Conservation (phyloP, 2,113 vertebrate genomes). For the Eclectus roratus region DNA sequence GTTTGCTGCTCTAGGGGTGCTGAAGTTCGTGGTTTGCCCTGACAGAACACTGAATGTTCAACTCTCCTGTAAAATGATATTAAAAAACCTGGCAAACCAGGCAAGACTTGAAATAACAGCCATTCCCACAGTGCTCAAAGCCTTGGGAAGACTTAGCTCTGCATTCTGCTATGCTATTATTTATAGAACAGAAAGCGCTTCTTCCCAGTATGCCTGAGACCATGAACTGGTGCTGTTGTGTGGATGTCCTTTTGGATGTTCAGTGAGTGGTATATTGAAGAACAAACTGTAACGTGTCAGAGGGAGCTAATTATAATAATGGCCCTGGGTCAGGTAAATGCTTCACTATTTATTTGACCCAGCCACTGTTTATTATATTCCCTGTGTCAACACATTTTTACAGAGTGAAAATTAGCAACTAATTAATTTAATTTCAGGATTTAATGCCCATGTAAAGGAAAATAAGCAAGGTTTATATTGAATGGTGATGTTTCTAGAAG, state of each 20-base stretch:
- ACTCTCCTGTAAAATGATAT: not conserved
- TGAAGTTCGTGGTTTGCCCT: not conserved
- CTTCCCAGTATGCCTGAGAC: not conserved
- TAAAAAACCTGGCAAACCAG: not conserved
- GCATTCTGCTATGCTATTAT: not conserved
- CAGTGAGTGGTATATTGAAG: not conserved
- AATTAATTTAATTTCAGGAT: constrained; percentile 62
- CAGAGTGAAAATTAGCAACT: constrained; percentile 50
- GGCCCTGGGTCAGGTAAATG: constrained; percentile 21
- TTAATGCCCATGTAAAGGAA: constrained; percentile 9
- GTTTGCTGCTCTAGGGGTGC: not conserved
- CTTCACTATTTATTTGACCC: constrained; percentile 48
- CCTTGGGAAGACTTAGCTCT: not conserved
- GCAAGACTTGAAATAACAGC: not conserved
- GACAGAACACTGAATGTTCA: not conserved
- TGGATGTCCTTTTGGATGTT: not conserved
- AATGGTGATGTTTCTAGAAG: not conserved
- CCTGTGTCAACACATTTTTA: constrained; percentile 44
- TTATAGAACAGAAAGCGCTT: not conserved
- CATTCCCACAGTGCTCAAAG: not conserved
- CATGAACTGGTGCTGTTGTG: not conserved
- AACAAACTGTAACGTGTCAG: not conserved
- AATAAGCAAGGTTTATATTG: not conserved
- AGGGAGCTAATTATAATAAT: constrained; percentile 45
- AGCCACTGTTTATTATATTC: constrained; percentile 12